Base-by-base conservation (phyloP, 92 coral and sea anemone genomes). In the Heteractis magnifica region DNA sequence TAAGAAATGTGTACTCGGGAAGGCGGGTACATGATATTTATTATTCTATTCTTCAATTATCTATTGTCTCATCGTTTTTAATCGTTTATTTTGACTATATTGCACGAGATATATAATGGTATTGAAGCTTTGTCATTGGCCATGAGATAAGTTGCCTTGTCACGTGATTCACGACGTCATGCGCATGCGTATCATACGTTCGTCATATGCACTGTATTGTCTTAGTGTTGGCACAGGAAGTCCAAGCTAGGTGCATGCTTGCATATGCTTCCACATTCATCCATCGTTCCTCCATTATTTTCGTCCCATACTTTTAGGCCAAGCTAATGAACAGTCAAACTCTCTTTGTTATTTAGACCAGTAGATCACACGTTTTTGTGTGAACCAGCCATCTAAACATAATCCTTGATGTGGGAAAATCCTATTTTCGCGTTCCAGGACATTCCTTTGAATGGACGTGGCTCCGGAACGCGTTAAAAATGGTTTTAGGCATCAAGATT, bases 11-110 rank as follows among this genome's bases (percentile, higher is more conserved):
- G 94, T 82, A 88, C 94, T 88, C 87, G 83, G 77, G 62, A 77
- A 77, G 58, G 64, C 80, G 95, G 86, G 90, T 89, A 87, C 92
- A 64, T 51, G 81, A 84, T 93, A 93, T 94, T 94, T 94, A 94
- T 94, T 90, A 83, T 85, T 87, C 89, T 88, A 81, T 91, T 81
- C 87, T 84, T 77, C 79, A 76, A 84, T 84, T 84, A 77, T 79
- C 82, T 86, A 79, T 79, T 86, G 85, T 86, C 80, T 34, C 19
- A 53, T 82, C 79, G 79, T 79, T 86, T 80, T 56, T 82, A 34
- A 86, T 86, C 76, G 77, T 86, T 82, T 81, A 80, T 74, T 86
- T 79, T 80, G 80, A 79, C 77, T 58, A 74, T 79, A 78, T 85
- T 76, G 83, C 79, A 81, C 84, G 65, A 81, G 84, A 72, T 79